Evolutionary conservation across 2,113 vertebrate species (phyloP), one percentile per base, ranked within the genome.

Genomic region (Poicephalus gulielmi): DNA sequence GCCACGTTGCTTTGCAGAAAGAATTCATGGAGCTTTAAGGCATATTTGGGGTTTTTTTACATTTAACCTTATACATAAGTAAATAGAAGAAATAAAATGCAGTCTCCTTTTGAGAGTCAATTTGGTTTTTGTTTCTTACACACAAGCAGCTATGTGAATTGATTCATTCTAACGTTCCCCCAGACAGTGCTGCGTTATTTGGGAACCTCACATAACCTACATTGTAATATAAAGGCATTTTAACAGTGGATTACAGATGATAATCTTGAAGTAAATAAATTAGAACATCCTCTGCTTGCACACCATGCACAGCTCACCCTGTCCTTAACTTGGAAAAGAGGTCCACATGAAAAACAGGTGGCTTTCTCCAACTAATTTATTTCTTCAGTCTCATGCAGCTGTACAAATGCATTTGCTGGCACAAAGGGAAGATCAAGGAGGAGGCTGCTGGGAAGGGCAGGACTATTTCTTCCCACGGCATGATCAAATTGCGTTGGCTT

Each of bases 401-500:
- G 50, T 25, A 86, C 27, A 84, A 90, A 84, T 6, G 24, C 53
- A 75, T 10, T 17, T 57, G 69, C 69, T 90, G 47, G 80, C 81
- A 92, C 20, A 69, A 78, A 86, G 22, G 9, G 22, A 85, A 90
- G 30, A 95, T 50, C 46, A 78, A 78, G 53, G 4, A 78, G 16
- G 25, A 27, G 27, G 84, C 22, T 43, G 37, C 35, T 68, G 57
- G 35, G 62, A 87, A 88, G 18, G 35, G 63, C 81, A 76, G 27
- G 43, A 49, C 83, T 84, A 79, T 76, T 95, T 94, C 76, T 94
- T 92, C 86, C 57, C 84, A 77, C 28, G n/a, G 47, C 57, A 71
- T 87, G 82, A 95, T 47, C 87, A 91, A 85, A 87, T 75, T 88
- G 47, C 88, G 75, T 8, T 60, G 27, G 55, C 52, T 89, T 84